Percentiles rank a stretch among this genome's conserved stretches.
Conservation (phyloP, 2,113 vertebrate species). For the Rhegmatorhina hoffmannsi region DNA sequence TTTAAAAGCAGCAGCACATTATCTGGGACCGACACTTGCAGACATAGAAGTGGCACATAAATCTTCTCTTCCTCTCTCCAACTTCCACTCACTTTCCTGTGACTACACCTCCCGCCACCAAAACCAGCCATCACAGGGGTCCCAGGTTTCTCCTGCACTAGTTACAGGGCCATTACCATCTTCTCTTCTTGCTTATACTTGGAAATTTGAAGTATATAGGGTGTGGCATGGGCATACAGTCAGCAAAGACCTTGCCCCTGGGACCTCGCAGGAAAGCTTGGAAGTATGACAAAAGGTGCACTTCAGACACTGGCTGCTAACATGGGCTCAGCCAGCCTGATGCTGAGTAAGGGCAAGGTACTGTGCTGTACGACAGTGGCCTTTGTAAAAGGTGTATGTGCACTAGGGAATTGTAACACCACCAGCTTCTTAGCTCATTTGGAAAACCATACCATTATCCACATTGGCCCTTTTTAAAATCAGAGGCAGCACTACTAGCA, state of each 20-base stretch:
- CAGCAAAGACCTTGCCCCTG: neutral
- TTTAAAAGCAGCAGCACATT: neutral
- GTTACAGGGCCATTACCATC: too few relatives aligned
- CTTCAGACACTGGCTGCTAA: neutral
- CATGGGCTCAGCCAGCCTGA: accelerated
- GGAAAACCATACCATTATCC: neutral
- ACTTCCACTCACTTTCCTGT: accelerated
- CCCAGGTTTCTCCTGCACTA: neutral
- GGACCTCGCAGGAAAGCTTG: neutral
- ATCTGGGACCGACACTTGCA: neutral
- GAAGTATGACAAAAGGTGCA: neutral
- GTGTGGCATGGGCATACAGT: neutral
- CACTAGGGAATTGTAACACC: accelerated
- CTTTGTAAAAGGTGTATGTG: accelerated
- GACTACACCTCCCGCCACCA: too few relatives aligned
- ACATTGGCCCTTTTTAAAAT: neutral
- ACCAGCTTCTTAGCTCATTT: neutral
- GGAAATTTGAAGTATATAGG: accelerated
- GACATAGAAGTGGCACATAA: neutral
- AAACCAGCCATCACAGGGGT: neutral
- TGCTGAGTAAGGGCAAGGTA: accelerated
- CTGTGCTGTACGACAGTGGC: accelerated
- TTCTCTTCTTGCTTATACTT: accelerated
- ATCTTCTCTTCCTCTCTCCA: accelerated
- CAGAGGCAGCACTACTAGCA: neutral